phyloP scores from a whole-genome alignment of 2,113 vertebrate species.

The Poeciliopsis turrubarensis region DNA sequence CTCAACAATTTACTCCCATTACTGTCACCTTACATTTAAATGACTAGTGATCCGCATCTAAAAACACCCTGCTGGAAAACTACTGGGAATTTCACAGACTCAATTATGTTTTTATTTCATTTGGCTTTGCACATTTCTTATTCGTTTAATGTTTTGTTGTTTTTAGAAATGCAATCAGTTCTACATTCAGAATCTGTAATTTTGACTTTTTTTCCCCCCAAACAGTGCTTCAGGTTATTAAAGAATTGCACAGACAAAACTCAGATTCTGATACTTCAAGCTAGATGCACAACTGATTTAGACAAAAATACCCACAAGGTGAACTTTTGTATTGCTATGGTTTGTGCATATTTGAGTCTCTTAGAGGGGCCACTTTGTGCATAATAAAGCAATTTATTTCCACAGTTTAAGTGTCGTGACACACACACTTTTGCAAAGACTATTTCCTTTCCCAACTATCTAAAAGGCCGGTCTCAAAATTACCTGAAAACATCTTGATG shows the following conservation, averaged over 20 bases:
- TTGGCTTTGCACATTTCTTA: neutral
- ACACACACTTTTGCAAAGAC: too few species aligned
- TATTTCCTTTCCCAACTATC: too few species aligned
- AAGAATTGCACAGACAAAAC: neutral
- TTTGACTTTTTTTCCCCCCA: neutral
- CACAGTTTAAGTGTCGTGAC: neutral
- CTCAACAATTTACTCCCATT: conserved; percentile 3
- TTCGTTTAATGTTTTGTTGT: neutral
- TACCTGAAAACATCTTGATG: too few species aligned
- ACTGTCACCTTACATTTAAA: conserved; percentile 5
- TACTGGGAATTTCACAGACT: neutral
- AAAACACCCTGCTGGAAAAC: neutral
- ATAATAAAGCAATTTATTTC: neutral
- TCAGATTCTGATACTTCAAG: neutral
- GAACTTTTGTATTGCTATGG: neutral
- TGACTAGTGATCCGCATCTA: neutral
- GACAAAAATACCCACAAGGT: neutral
- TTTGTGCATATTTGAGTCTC: neutral
- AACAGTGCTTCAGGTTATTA: neutral
- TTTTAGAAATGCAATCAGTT: neutral
- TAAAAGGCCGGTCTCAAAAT: too few species aligned
- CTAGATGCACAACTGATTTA: neutral
- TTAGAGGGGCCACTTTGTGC: neutral
- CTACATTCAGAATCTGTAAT: neutral
- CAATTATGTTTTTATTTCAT: neutral